Percentiles rank a stretch among this genome's conserved stretches.
These are phyloP conservation scores for Indri indri DNA, from an alignment of 2,113 vertebrate genomes.

Conservation along the genomic window DNA sequence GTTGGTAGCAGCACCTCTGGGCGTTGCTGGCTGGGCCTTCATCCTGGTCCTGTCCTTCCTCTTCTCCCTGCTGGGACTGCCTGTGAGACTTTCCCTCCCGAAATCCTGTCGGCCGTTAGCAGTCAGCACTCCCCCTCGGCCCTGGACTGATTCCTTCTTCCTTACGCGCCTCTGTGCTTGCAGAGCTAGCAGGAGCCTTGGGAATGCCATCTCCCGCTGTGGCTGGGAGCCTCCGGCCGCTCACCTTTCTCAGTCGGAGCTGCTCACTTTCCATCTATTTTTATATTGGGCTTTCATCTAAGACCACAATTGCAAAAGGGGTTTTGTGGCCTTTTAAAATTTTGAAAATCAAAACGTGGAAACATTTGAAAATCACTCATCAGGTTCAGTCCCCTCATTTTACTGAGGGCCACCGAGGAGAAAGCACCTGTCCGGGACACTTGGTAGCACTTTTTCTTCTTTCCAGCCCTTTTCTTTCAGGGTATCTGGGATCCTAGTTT, in stretches of 20 bases:
- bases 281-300: not conserved
- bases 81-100: not conserved
- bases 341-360: not conserved
- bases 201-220: not conserved
- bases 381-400: not conserved
- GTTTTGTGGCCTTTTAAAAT: slow-evolving; percentile 12
- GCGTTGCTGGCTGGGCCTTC: not conserved
- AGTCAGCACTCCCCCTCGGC: not conserved
- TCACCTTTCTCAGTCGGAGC: not conserved
- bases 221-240: not conserved
- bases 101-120: not conserved
- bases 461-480: not conserved
- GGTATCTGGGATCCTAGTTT: not conserved
- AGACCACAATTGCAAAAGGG: not conserved
- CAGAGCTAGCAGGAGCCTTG: not conserved
- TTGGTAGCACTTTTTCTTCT: not conserved
- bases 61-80: not conserved
- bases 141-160: not conserved
- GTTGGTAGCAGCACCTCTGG: not conserved
- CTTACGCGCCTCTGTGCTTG: not conserved
- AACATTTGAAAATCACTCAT: not conserved
- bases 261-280: not conserved
- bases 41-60: not conserved
- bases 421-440: not conserved
- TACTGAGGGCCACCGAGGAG: not conserved